Evolutionary conservation across 2,113 vertebrate genomes (phyloP), one percentile per base, ranked within the genome.

Genomic region (Misgurnus anguillicaudatus): DNA sequence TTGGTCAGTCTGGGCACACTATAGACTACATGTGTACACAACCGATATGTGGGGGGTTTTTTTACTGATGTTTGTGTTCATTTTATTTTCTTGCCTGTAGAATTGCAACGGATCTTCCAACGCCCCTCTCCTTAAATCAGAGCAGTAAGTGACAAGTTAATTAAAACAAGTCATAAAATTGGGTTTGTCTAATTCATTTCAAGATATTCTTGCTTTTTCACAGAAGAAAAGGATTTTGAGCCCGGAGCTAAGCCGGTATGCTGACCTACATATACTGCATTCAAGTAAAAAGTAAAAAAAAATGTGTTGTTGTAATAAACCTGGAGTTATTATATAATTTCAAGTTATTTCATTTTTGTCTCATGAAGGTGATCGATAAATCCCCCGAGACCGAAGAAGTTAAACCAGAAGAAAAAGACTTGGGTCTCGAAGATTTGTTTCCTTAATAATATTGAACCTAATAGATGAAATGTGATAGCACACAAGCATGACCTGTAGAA

Each of bases 21-120:
- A n/a, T n/a, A n/a, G n/a, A 48, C 45, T 48, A 48, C 10, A 13
- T 9, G 9, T 45, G 42, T 45, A 45, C 42, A 48, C 47, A 48
- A 48, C 47, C 3, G 6, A 11, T 48, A 11, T 48, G 6, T 11
- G 13, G n/a, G n/a, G n/a, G n/a, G n/a, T n/a, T 11, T 11, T 4
- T 11, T 11, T 3, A 45, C 10, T n/a, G n/a, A n/a, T n/a, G n/a
- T n/a, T n/a, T n/a, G n/a, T n/a, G n/a, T n/a, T 71, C 66, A n/a
- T n/a, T n/a, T n/a, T n/a, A 75, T 39, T 85, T 5, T 72, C 4
- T 0, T 82, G 39, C 24, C 77, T 85, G n/a, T 83, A 98, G 97
- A 86, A 99, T 98, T 90, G 87, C 93, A 72, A 89, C 95, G 81
- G 95, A 96, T 57, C 81, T 98, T 90, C 94, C 94, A 80, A 95